Evolutionary conservation across 2,113 vertebrate species (phyloP).

Genomic region (Phyllostomus discolor): DNA sequence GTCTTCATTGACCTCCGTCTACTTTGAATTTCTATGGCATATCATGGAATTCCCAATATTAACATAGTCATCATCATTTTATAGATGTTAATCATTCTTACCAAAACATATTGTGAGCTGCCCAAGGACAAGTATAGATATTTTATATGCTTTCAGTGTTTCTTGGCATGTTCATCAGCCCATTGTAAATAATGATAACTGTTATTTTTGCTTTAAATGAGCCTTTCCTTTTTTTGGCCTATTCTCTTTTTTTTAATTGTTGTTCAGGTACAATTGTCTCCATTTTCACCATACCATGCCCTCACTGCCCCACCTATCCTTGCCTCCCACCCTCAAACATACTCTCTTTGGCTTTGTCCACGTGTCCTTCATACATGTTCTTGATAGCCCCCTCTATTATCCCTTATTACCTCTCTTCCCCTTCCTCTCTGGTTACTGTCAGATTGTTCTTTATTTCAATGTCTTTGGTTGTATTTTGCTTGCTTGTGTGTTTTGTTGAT

Average conservation of each 20-base stretch:
- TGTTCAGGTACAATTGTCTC: too few relatives aligned
- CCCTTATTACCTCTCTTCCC: too few relatives aligned
- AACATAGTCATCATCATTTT: neutral
- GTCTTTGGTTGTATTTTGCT: too few relatives aligned
- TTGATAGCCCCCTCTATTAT: too few relatives aligned
- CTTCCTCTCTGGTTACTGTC: too few relatives aligned
- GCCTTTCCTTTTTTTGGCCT: neutral
- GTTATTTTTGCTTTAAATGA: constrained; percentile 29
- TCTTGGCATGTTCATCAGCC: neutral
- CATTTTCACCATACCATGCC: too few relatives aligned
- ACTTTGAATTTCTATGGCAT: neutral
- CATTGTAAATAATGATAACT: neutral
- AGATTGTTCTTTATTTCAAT: too few relatives aligned
- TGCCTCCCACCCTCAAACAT: too few relatives aligned
- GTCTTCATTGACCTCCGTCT: neutral
- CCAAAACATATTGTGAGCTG: neutral
- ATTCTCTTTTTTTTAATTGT: neutral
- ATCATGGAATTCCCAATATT: neutral
- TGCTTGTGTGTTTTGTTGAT: too few relatives aligned
- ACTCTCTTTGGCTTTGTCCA: too few relatives aligned
- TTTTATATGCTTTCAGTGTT: neutral
- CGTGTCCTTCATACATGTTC: too few relatives aligned
- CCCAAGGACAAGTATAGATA: neutral
- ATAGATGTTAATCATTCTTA: neutral
- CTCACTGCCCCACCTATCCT: too few relatives aligned